These are phyloP conservation scores for Australoheros scitulus DNA, from an alignment of 2,113 vertebrate species.

Conservation along the genomic window DNA sequence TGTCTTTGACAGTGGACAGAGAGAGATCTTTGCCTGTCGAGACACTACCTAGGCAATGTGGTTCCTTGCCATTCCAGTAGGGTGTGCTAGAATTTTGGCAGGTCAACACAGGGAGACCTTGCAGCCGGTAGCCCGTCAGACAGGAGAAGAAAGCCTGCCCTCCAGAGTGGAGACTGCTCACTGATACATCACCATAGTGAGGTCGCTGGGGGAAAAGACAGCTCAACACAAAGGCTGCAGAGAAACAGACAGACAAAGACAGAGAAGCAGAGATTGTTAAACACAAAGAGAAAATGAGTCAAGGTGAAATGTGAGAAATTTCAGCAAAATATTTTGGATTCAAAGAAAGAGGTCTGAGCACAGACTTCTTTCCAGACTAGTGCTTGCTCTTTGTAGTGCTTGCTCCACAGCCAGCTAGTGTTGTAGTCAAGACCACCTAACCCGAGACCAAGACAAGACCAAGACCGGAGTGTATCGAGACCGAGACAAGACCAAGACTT, in stretches of 20 bases:
- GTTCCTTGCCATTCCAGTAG: conserved; percentile 89
- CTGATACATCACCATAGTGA: conserved; percentile 86
- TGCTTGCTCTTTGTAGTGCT: background rate
- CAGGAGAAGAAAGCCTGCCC: conserved; percentile 90
- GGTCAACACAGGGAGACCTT: conserved; percentile 80
- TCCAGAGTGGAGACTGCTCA: conserved; percentile 90
- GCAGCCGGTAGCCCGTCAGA: conserved; percentile 87
- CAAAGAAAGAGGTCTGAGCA: background rate
- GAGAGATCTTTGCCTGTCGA: background rate
- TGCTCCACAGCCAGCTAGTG: background rate
- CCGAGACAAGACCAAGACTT: no score
- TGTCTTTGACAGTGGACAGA: background rate
- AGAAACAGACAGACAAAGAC: background rate
- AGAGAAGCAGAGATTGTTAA: background rate
- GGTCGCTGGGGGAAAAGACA: conserved; percentile 88
- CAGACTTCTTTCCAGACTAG: background rate
- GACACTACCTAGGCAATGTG: conserved; percentile 84
- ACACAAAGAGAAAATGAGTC: background rate
- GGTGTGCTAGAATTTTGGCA: conserved; percentile 92
- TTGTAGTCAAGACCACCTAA: no score
- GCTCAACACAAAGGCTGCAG: conserved; percentile 89
- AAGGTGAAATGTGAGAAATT: background rate
- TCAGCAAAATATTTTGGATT: background rate
- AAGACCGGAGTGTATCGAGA: no score
- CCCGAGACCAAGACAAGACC: no score